Conservation (phyloP, 2,113 vertebrate genomes). For the Marmota flaviventris region DNA sequence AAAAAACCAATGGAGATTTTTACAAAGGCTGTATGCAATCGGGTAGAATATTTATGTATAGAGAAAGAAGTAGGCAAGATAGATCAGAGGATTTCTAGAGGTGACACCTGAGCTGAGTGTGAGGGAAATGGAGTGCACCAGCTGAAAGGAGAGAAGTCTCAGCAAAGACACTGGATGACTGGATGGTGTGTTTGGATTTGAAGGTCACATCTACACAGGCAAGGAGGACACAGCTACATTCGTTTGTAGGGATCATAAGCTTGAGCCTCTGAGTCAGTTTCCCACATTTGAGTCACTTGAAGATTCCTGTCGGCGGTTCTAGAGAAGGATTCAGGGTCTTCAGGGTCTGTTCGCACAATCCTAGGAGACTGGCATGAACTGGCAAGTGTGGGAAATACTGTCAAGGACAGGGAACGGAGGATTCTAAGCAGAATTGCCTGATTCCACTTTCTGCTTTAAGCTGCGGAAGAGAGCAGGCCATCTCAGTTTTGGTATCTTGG, state of each 20-base stretch:
- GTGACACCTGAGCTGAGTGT: not conserved
- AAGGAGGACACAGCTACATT: not conserved
- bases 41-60: not conserved
- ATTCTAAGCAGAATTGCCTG: not conserved
- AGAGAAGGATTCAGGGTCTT: not conserved
- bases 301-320: not conserved
- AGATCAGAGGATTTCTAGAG: not conserved
- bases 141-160: not conserved
- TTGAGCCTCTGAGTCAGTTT: not conserved
- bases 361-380: not conserved
- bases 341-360: not conserved
- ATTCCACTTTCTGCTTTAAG: not conserved
- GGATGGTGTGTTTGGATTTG: too few relatives aligned
- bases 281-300: not conserved
- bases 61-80: not conserved
- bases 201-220: not conserved
- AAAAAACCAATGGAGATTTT: not conserved
- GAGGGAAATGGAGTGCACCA: not conserved
- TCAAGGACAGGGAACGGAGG: not conserved
- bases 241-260: rapidly evolving
- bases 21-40: not conserved
- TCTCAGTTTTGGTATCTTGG: not conserved
- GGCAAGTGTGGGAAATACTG: not conserved
- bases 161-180: not conserved
- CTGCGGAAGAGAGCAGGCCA: not conserved